Percentiles rank a stretch among this genome's conserved stretches.
Evolutionary conservation across 2,113 vertebrate genomes (phyloP).

Genomic region (Tachysurus vachellii): DNA sequence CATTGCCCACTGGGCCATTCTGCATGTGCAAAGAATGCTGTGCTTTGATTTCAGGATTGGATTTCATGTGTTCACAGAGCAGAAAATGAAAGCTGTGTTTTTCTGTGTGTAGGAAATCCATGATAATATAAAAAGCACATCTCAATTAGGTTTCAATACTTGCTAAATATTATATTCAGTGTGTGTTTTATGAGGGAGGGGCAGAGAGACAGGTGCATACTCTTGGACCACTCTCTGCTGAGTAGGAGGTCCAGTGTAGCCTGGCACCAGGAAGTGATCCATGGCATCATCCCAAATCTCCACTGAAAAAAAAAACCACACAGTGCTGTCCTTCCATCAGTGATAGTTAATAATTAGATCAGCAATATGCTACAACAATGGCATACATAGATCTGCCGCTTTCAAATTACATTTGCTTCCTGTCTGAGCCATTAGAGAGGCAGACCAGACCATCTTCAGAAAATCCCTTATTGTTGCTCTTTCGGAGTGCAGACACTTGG

Average conservation of each 20-base stretch:
- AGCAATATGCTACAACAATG: conserved; percentile 88
- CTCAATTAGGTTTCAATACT: neutral
- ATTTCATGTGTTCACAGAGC: neutral
- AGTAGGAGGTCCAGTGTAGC: conserved; percentile 48
- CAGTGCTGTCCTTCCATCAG: conserved; percentile 82
- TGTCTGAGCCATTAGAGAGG: conserved; percentile 87
- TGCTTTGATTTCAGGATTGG: conserved; percentile 11
- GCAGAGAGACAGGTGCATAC: conserved; percentile 51
- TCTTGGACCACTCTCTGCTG: neutral
- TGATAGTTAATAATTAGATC: conserved; percentile 95
- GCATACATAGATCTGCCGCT: conserved; percentile 91
- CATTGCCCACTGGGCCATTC: neutral
- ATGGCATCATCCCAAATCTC: conserved; percentile 65
- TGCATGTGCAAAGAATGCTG: neutral
- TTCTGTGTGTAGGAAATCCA: neutral
- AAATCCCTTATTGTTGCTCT: conserved; percentile 85
- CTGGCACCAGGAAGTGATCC: conserved; percentile 63
- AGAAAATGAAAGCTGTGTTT: neutral
- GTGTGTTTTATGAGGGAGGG: conserved; percentile 42
- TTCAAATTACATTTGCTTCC: conserved; percentile 96
- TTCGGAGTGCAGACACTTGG: conserved; percentile 85
- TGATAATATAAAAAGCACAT: neutral
- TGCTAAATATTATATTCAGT: neutral
- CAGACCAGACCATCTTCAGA: conserved; percentile 87
- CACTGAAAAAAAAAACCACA: conserved; percentile 66